Evolutionary conservation across 2,888 invertebrate species (phyloP), one percentile per base, ranked within the genome.

Genomic region (Acanthosepion pharaonis): DNA sequence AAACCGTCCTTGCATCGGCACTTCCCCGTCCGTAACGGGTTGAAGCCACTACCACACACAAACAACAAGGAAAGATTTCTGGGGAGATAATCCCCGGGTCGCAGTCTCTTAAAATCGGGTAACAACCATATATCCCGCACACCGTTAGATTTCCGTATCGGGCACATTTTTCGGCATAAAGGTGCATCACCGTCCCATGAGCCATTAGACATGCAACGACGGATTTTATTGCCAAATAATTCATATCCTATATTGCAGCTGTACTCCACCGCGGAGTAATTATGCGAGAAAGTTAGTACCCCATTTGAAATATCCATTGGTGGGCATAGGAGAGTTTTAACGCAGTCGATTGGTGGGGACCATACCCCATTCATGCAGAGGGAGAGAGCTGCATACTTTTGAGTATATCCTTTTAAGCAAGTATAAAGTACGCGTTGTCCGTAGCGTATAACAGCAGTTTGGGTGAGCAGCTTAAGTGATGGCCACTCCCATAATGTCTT

Each of bases 1-100:
- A 78, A 78, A 78, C 78, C 78, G 78, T 78, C 78, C 78, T 78
- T 78, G 78, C 78, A 78, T 78, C 78, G n/a, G n/a, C 78, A 78
- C 15, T n/a, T 78, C 11, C 78, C 78, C 33, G 78, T 78, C n/a
- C 78, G 78, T 15, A 78, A 11, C 18, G 78, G 78, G 15, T 78
- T 78, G 78, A 78, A 78, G n/a, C 78, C 78, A 11, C 78, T 78
- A 15, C 78, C 78, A 18, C 78, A 78, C n/a, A 78, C 78, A 33
- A 78, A 78, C n/a, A 78, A n/a, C 78, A 78, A 11, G 15, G 78
- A 78, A 33, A 78, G 15, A n/a, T 78, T 78, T 15, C 78, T n/a
- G 18, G 78, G 78, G n/a, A 78, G 78, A n/a, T 78, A 78, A 78
- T 78, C 78, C 78, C 78, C 78, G n/a, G 78, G 78, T 78, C 78